Evolutionary conservation across 1,140 invertebrate species (phyloP), one percentile per base, ranked within the genome.

Genomic region (Anadara kagoshimensis): DNA sequence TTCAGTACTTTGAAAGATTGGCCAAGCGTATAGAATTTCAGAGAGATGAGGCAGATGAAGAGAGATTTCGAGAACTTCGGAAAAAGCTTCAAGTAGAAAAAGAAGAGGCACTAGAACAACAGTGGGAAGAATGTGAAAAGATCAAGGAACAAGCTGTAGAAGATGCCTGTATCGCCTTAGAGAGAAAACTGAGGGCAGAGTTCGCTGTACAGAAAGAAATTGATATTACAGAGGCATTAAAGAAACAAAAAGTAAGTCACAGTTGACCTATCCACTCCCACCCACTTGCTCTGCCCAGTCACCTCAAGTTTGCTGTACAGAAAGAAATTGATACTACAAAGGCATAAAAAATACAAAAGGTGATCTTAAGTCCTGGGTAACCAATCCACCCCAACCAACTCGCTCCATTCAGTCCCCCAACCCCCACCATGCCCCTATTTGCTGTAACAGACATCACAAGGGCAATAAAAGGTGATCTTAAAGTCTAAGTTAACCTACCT

Each of bases 1-100:
- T 75, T 36, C 58, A 85, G 85, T 85, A 88, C 65, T 85, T 81
- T 76, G 84, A 88, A 73, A 73, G 74, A n/a, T 74, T 85, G n/a
- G 81, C 83, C 3, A 73, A 79, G 51, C 73, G 85, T 58, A 73
- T 88, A 10, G 79, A 83, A 29, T 80, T 82, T 47, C 80, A 87
- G 67, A 70, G 88, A 29, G 84, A 88, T 69, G 62, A 78, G 49
- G 83, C 83, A 5, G 87, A 88, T 72, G 82, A 83, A 64, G 85
- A 88, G 64, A 76, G 86, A 54, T 79, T 82, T 58, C 72, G 80
- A 74, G 85, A 86, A 69, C 49, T 86, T n/a, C 83, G 68, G 10
- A 83, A 82, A 65, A 84, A 83, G 69, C 61, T 86, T 44, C 71
- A 82, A n/a, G 63, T 79, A 43, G 85, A 89, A 66, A 85, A 85